These are phyloP conservation scores for Grammomys dolichurus DNA, from an alignment of 2,113 vertebrate genomes.

Conservation along the genomic window DNA sequence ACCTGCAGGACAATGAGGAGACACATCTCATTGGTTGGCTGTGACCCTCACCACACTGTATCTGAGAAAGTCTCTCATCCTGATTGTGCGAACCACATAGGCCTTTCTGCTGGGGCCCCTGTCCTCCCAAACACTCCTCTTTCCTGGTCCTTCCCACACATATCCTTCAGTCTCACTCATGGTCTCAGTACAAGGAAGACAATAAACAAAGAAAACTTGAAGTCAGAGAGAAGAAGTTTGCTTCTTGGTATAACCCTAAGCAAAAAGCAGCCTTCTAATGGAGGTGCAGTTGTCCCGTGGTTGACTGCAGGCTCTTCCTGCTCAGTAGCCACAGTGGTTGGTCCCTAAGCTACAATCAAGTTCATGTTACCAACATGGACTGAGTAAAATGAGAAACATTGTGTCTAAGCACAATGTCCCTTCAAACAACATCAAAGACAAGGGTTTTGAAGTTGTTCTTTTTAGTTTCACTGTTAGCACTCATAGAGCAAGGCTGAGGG, in stretches of 20 bases:
- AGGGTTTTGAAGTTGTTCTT: not conserved
- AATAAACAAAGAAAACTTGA: not conserved
- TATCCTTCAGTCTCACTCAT: not conserved
- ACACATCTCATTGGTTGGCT: not conserved
- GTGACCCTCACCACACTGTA: not conserved
- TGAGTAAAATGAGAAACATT: not conserved
- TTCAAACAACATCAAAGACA: not conserved
- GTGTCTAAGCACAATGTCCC: not conserved
- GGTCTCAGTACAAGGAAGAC: not conserved
- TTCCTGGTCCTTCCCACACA: not conserved
- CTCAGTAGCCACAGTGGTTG: not conserved
- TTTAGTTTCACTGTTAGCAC: not conserved
- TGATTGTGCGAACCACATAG: no score
- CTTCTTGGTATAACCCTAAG: not conserved
- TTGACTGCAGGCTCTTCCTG: not conserved
- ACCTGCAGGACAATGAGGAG: not conserved
- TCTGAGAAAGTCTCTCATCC: not conserved
- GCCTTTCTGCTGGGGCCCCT: not conserved
- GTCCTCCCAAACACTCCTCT: not conserved
- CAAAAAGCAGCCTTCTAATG: not conserved
- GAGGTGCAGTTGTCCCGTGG: no score
- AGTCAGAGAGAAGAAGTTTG: not conserved
- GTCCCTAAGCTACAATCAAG: not conserved
- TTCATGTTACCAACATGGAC: not conserved
- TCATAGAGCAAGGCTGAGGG: not conserved